Evolutionary conservation across 2,888 invertebrate genomes (phyloP), one percentile per base, ranked within the genome.

Genomic region (Elegia similella): DNA sequence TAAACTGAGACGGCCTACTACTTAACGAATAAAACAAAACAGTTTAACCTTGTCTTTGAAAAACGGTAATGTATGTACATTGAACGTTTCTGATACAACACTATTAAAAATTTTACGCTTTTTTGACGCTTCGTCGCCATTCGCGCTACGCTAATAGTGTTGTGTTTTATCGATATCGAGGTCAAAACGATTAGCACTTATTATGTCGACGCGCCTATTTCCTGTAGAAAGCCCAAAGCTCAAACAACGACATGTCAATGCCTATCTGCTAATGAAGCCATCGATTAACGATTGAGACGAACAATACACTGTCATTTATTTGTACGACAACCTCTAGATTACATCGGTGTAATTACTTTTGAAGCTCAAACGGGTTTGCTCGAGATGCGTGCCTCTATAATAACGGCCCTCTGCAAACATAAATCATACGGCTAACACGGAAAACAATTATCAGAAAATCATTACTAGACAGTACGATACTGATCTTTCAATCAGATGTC

Each of bases 221-320:
- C 81, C 80, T 79, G 75, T 80, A 86, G 88, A 89, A 88, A 89
- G 86, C 74, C 79, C 76, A 83, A 86, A 82, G 86, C 74, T 80
- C 76, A 83, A 86, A 82, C 72, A 76, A 32, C 59, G 58, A 65
- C 65, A 60, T 62, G 62, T 65, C 71, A 77, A 71, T 74, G 70
- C 60, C 60, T 67, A 69, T 65, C 66, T 60, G 70, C 76, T 82
- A 82, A 85, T 84, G 77, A 82, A 85, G 75, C 71, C 72, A 77
- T 84, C 69, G 64, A 71, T 56, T 76, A 77, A 75, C 76, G 70
- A 71, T 71, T 68, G 62, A 67, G 61, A 61, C 65, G 63, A 65
- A 75, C 74, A 72, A 73, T 73, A 67, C 65, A 44, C 65, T 68
- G 72, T 74, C 70, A 73, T 70, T 72, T 72, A 72, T 74, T 69